Conservation (phyloP, 2,888 invertebrate genomes). For the Phasia obesa region DNA sequence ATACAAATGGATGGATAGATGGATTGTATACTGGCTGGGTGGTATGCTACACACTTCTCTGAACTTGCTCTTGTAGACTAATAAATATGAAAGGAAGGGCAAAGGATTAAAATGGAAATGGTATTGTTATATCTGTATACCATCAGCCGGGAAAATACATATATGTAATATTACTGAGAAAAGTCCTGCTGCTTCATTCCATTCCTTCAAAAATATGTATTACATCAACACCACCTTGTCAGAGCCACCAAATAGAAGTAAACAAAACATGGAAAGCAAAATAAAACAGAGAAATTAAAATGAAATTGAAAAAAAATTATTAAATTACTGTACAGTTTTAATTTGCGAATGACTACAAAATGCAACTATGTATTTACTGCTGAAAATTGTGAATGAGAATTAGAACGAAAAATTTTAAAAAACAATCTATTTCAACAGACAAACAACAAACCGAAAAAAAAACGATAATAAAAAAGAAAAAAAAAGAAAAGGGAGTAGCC, state of each 20-base stretch:
- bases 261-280: constrained; percentile 31
- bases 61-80: background rate
- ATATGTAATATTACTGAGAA: constrained; percentile 33
- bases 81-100: too few relatives aligned
- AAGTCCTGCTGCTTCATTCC: constrained; percentile 21
- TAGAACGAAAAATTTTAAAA: constrained; percentile 4
- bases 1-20: constrained; percentile 30
- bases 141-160: constrained; percentile 50
- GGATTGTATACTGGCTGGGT: constrained; percentile 31
- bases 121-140: constrained; percentile 48
- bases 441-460: constrained; percentile 19
- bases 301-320: constrained; percentile 24
- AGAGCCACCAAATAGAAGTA: constrained; percentile 32
- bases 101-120: constrained; percentile 54
- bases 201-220: constrained; percentile 1
- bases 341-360: constrained; percentile 7
- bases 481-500: constrained; percentile 60
- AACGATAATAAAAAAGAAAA: background rate
- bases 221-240: background rate
- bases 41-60: background rate
- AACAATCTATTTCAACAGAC: constrained; percentile 13
- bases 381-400: background rate
- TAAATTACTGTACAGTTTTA: constrained; percentile 44
- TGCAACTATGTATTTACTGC: constrained; percentile 8
- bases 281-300: constrained; percentile 36